phyloP scores from a whole-genome alignment of 2,113 vertebrate species.

The Ptyas mucosa region DNA sequence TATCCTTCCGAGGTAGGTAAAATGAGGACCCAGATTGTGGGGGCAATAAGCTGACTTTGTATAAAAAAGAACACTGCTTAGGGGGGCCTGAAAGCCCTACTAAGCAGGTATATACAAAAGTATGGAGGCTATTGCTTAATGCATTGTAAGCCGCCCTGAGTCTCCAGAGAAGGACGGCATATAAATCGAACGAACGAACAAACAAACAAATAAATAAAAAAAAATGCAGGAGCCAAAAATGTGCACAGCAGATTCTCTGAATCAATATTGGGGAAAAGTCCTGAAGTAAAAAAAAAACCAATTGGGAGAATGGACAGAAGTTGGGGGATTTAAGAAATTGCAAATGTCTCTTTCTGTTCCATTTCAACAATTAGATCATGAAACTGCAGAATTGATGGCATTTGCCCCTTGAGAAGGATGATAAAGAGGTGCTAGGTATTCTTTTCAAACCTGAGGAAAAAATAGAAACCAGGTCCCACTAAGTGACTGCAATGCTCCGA shows the following conservation, averaged over 20 bases:
- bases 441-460: neutral
- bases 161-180: too few relatives aligned
- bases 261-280: neutral
- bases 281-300: neutral
- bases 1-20: too few relatives aligned
- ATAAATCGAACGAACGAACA: too few relatives aligned
- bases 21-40: too few relatives aligned
- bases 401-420: neutral
- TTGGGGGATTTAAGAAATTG: neutral
- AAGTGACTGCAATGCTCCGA: neutral
- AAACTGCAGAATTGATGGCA: neutral
- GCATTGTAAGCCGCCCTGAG: too few relatives aligned
- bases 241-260: neutral
- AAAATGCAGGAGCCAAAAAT: neutral
- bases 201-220: too few relatives aligned
- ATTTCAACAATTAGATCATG: neutral
- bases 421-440: neutral
- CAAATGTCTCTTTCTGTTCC: neutral
- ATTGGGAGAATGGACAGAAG: neutral
- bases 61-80: too few relatives aligned
- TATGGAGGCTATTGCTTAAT: too few relatives aligned
- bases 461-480: neutral
- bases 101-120: too few relatives aligned
- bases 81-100: too few relatives aligned
- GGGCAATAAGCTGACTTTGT: too few relatives aligned